Evolutionary conservation across 2,888 invertebrate species (phyloP).

Genomic region (Diaperis boleti): DNA sequence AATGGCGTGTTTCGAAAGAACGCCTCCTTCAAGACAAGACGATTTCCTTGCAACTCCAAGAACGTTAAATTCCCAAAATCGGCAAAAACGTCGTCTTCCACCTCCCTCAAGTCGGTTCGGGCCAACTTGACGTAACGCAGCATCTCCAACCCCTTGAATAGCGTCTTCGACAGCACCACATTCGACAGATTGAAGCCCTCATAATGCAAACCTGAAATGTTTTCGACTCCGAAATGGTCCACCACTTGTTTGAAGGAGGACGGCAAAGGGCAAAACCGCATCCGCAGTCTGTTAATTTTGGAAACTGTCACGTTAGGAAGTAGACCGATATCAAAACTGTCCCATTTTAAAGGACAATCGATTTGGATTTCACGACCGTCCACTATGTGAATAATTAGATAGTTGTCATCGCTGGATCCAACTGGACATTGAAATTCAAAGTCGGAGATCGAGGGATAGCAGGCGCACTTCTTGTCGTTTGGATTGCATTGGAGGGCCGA

Average conservation of each 20-base stretch:
- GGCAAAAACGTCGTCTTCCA: constrained; percentile 46
- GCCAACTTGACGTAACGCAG: constrained; percentile 38
- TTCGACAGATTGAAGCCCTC: constrained; percentile 32
- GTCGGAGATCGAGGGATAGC: constrained; percentile 43
- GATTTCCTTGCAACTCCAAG: constrained; percentile 48
- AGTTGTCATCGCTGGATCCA: constrained; percentile 9
- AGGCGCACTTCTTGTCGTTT: constrained; percentile 30
- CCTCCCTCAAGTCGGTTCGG: constrained; percentile 21
- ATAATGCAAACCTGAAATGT: constrained; percentile 45
- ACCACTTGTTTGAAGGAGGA: constrained; percentile 67
- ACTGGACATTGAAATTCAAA: constrained; percentile 52
- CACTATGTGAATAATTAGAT: constrained; percentile 41
- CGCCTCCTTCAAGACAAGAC: constrained; percentile 65
- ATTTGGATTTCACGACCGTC: constrained; percentile 43
- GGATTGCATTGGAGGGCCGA: constrained; percentile 23
- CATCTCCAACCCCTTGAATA: constrained; percentile 39
- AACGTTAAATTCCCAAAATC: constrained; percentile 49
- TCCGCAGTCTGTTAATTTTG: constrained; percentile 67
- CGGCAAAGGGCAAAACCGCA: constrained; percentile 71
- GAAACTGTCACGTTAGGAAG: constrained; percentile 68
- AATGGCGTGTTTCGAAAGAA: constrained; percentile 74
- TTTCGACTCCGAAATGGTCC: constrained; percentile 59
- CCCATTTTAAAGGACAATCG: constrained; percentile 42
- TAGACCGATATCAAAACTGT: constrained; percentile 63
- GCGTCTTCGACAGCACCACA: constrained; percentile 40